Evolutionary conservation across 1,140 invertebrate species (phyloP).

Genomic region (Caenorhabditis remanei): DNA sequence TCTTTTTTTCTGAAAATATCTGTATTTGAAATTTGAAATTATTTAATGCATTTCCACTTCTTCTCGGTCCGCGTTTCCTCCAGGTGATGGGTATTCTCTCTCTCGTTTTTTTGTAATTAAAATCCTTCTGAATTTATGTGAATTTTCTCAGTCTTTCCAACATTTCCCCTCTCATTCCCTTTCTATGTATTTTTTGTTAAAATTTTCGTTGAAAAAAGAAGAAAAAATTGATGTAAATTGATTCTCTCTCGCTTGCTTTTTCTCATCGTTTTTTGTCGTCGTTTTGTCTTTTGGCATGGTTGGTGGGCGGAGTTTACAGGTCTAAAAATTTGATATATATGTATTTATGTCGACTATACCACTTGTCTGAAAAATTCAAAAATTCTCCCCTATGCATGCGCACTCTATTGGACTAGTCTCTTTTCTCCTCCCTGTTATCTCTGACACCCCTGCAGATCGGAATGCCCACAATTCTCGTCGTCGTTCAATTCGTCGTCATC

Average conservation of each 20-base stretch:
- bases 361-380: not conserved
- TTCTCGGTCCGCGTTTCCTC: constrained; percentile 14
- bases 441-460: constrained; percentile 12
- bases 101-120: not conserved
- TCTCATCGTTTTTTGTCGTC: not conserved
- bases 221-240: not conserved
- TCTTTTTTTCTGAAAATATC: not conserved
- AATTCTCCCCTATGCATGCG: not conserved
- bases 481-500: constrained; percentile 58
- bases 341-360: not conserved
- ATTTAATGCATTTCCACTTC: constrained; percentile 16
- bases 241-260: not conserved
- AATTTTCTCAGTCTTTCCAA: not conserved
- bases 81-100: constrained; percentile 30
- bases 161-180: not conserved
- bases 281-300: not conserved
- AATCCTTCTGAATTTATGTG: too few relatives aligned
- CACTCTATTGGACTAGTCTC: not conserved
- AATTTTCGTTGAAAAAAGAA: not conserved
- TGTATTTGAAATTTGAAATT: not conserved
- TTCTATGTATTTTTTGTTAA: not conserved
- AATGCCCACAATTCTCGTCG: constrained; percentile 60
- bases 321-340: too few relatives aligned
- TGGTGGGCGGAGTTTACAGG: not conserved
- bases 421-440: not conserved